A percentile compares a stretch with the other conserved stretches of the same genome.
phyloP scores from a whole-genome alignment of 2,888 invertebrate genomes.

The Rhamphomyia laevipes region DNA sequence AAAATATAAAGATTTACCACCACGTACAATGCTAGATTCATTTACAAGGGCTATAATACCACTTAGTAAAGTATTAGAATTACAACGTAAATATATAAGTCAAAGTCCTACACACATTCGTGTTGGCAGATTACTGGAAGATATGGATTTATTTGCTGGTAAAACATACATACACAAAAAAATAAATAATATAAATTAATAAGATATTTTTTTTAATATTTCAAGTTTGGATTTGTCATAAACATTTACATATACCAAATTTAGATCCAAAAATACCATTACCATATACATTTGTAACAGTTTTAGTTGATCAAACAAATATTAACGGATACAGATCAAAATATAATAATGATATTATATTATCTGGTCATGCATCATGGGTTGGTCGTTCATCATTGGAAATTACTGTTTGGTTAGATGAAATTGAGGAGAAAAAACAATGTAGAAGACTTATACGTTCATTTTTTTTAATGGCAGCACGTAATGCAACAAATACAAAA shows the following conservation, averaged over 20 bases:
- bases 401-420: conserved; percentile 49
- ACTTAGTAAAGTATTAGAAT: conserved; percentile 39
- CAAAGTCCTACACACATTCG: conserved; percentile 46
- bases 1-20: conserved; percentile 42
- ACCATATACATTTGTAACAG: conserved; percentile 60
- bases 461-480: conserved; percentile 53
- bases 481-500: conserved; percentile 43
- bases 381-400: conserved; percentile 55
- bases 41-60: conserved; percentile 49
- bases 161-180: conserved; percentile 10
- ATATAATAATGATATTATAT: conserved; percentile 45
- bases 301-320: conserved; percentile 57
- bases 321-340: conserved; percentile 41
- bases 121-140: conserved; percentile 54
- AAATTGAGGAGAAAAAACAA: conserved; percentile 27
- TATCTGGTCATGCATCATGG: conserved; percentile 57
- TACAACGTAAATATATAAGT: conserved; percentile 49
- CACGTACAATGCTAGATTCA: conserved; percentile 47
- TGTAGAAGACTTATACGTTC: conserved; percentile 46
- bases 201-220: conserved; percentile 19
- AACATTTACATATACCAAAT: conserved; percentile 50
- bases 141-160: conserved; percentile 62
- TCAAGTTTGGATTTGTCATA: conserved; percentile 53
- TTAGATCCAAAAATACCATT: conserved; percentile 40
- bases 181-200: neutral